A percentile compares a stretch with the other conserved stretches of the same genome.
phyloP scores from a whole-genome alignment of 2,888 invertebrate species.

The Diplolepis rosae region DNA sequence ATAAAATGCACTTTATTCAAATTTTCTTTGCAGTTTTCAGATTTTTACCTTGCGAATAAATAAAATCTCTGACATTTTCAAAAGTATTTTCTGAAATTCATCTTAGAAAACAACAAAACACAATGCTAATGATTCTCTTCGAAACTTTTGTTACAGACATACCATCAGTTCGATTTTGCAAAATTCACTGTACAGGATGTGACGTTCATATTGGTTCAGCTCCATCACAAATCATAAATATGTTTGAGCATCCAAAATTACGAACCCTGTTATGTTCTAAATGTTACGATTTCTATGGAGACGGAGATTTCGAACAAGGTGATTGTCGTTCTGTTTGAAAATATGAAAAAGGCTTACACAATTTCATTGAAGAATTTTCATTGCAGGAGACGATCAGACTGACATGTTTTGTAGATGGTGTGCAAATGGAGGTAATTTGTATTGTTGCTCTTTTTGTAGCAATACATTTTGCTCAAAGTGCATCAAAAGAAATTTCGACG shows the following conservation, averaged over 20 bases:
- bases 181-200: constrained; percentile 85
- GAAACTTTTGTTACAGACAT: constrained; percentile 74
- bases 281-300: constrained; percentile 86
- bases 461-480: constrained; percentile 79
- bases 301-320: constrained; percentile 87
- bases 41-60: neutral
- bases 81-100: neutral
- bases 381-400: constrained; percentile 83
- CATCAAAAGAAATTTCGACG: constrained; percentile 83
- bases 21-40: neutral
- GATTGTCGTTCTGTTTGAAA: constrained; percentile 27
- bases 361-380: constrained; percentile 15
- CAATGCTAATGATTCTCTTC: constrained; percentile 2
- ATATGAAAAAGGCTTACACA: neutral
- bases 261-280: constrained; percentile 83
- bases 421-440: constrained; percentile 86
- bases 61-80: neutral
- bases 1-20: neutral
- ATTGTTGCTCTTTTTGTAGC: constrained; percentile 84
- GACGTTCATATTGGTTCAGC: constrained; percentile 85
- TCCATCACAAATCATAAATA: constrained; percentile 78
- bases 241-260: constrained; percentile 84
- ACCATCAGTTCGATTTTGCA: constrained; percentile 77
- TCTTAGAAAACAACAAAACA: neutral
- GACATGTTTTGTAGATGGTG: constrained; percentile 90